phyloP scores from a whole-genome alignment of 2,888 invertebrate species.

The Peribatodes rhomboidaria region DNA sequence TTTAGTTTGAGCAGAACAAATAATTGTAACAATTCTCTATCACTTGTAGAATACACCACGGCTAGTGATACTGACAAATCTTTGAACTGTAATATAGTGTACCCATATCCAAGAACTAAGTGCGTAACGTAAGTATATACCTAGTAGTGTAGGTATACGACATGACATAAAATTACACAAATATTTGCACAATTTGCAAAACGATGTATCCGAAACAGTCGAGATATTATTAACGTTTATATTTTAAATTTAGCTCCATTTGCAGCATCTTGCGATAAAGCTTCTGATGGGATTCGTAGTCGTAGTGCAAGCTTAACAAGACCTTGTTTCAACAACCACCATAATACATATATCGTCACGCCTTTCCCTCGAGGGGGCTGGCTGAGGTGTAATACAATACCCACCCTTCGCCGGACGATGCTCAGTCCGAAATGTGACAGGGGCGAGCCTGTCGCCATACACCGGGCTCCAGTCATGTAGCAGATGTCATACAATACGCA shows the following conservation, averaged over 20 bases:
- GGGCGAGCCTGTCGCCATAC: no score
- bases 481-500: no score
- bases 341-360: no score
- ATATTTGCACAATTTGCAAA: conserved; percentile 75
- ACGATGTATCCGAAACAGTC: conserved; percentile 66
- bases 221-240: conserved; percentile 63
- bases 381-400: no score
- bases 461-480: no score
- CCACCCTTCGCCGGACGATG: no score
- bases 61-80: conserved; percentile 69
- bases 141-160: no score
- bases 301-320: conserved; percentile 14
- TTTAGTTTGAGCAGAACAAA: not conserved
- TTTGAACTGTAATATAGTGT: conserved; percentile 76
- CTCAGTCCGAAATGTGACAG: no score
- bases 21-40: conserved; percentile 13
- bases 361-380: no score
- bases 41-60: conserved; percentile 56
- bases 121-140: conserved; percentile 30
- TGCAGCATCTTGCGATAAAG: conserved; percentile 38
- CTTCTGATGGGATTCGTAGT: conserved; percentile 22
- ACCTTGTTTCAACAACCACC: no score
- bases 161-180: no score
- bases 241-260: conserved; percentile 54
- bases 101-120: conserved; percentile 49